Evolutionary conservation across 2,113 vertebrate species (phyloP).

Genomic region (Thermophis baileyi): DNA sequence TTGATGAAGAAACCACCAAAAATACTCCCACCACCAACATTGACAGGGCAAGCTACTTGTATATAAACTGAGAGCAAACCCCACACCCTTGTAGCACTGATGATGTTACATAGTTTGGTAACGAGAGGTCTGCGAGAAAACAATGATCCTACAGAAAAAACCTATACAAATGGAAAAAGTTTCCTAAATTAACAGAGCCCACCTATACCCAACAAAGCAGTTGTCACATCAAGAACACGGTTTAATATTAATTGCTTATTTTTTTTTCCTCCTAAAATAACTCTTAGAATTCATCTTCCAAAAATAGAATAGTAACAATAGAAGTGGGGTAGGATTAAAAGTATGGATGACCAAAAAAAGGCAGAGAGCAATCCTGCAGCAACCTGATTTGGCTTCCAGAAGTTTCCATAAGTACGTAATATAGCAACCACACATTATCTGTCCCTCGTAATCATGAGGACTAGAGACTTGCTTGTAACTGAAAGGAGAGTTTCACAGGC

Average conservation of each 20-base stretch:
- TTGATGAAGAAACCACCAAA: too few relatives aligned
- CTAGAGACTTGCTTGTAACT: background rate
- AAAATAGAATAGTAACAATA: background rate
- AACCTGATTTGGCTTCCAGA: background rate
- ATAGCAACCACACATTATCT: background rate
- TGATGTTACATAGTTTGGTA: too few relatives aligned
- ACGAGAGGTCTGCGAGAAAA: too few relatives aligned
- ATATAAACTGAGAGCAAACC: too few relatives aligned
- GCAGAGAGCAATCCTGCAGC: background rate
- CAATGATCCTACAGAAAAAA: too few relatives aligned
- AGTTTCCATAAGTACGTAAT: background rate
- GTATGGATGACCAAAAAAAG: background rate
- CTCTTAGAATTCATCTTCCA: background rate
- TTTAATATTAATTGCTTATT: background rate
- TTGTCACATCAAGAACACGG: background rate
- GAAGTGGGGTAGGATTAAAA: background rate
- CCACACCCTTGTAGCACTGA: too few relatives aligned
- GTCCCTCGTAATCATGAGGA: background rate
- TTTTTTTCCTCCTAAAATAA: background rate
- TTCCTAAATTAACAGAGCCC: background rate
- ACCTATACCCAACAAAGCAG: background rate
- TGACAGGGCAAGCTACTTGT: too few relatives aligned
- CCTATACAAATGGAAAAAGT: background rate
- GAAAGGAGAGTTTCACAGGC: background rate
- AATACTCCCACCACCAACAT: too few relatives aligned